Conservation (phyloP, 2,888 invertebrate species). For the Crioceris asparagi region DNA sequence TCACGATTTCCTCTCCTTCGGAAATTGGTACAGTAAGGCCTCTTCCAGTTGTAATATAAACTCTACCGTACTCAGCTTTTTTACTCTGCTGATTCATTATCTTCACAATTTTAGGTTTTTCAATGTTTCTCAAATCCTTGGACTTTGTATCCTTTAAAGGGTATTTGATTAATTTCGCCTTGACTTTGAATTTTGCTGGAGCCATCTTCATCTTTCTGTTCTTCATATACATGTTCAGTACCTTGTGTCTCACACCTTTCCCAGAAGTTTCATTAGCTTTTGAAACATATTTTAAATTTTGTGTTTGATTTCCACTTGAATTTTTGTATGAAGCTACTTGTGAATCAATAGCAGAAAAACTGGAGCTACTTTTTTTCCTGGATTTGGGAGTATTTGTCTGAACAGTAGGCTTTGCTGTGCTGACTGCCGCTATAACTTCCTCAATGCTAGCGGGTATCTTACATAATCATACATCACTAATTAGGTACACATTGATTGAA, state of each 20-base stretch:
- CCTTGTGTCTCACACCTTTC: too few relatives aligned
- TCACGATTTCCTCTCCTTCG: slow-evolving; percentile 42
- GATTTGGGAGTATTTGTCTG: slow-evolving; percentile 28
- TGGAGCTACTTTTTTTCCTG: slow-evolving; percentile 30
- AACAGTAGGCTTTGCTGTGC: slow-evolving; percentile 44
- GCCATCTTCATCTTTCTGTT: too few relatives aligned
- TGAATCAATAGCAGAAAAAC: too few relatives aligned
- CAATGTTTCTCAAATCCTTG: slow-evolving; percentile 9
- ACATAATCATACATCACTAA: slow-evolving; percentile 10
- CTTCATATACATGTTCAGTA: too few relatives aligned
- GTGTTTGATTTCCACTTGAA: not conserved
- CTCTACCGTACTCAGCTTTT: slow-evolving; percentile 17
- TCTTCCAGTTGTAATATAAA: slow-evolving; percentile 40
- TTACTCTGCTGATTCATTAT: slow-evolving; percentile 15
- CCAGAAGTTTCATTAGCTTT: too few relatives aligned
- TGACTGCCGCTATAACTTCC: slow-evolving; percentile 44
- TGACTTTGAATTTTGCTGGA: slow-evolving; percentile 26
- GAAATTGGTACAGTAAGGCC: slow-evolving; percentile 46
- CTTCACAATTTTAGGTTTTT: slow-evolving; percentile 18
- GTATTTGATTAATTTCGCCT: slow-evolving; percentile 20
- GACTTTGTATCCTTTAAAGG: slow-evolving; percentile 16
- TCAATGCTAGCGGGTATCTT: slow-evolving; percentile 46
- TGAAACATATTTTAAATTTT: not conserved
- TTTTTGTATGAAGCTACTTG: too few relatives aligned
- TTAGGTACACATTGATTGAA: not conserved